A percentile compares a stretch with the other conserved stretches of the same genome.
Evolutionary conservation across 1,140 invertebrate genomes (phyloP).

Genomic region (Hyles euphorbiae): DNA sequence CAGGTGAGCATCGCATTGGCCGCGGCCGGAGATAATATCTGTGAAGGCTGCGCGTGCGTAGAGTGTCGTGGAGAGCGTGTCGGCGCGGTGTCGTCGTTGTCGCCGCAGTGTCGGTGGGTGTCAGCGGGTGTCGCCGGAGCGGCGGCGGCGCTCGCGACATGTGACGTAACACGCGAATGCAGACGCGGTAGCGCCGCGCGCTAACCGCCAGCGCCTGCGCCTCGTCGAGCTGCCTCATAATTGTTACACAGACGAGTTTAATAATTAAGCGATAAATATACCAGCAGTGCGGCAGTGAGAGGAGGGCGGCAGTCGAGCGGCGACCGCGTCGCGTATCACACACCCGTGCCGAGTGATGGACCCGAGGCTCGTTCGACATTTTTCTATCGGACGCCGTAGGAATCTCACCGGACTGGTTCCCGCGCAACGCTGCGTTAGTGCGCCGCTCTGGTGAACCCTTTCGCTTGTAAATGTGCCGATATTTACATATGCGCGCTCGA

Average conservation of each 20-base stretch:
- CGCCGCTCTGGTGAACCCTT: constrained; percentile 74
- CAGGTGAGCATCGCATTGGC: constrained; percentile 45
- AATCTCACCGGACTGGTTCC: constrained; percentile 73
- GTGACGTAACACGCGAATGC: constrained; percentile 36
- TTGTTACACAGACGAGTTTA: constrained; percentile 70
- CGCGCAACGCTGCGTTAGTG: constrained; percentile 70
- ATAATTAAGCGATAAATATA: constrained; percentile 74
- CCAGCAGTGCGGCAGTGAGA: constrained; percentile 57
- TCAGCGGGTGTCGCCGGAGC: constrained; percentile 17
- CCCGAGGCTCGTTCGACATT: constrained; percentile 65
- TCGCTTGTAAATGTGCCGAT: constrained; percentile 75
- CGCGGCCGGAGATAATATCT: constrained; percentile 46
- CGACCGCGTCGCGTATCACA: constrained; percentile 61
- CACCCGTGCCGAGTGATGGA: constrained; percentile 63
- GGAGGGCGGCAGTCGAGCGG: constrained; percentile 67
- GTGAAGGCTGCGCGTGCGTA: constrained; percentile 45
- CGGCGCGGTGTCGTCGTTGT: constrained; percentile 18
- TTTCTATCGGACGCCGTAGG: constrained; percentile 71
- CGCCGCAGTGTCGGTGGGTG: constrained; percentile 3
- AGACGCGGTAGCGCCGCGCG: constrained; percentile 62
- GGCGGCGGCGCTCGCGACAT: constrained; percentile 9
- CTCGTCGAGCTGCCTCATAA: constrained; percentile 58
- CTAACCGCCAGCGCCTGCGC: constrained; percentile 41
- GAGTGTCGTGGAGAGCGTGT: not conserved
- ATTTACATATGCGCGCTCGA: constrained; percentile 73